Conservation (phyloP, 2,888 invertebrate species). For the Exocentrus adspersus region DNA sequence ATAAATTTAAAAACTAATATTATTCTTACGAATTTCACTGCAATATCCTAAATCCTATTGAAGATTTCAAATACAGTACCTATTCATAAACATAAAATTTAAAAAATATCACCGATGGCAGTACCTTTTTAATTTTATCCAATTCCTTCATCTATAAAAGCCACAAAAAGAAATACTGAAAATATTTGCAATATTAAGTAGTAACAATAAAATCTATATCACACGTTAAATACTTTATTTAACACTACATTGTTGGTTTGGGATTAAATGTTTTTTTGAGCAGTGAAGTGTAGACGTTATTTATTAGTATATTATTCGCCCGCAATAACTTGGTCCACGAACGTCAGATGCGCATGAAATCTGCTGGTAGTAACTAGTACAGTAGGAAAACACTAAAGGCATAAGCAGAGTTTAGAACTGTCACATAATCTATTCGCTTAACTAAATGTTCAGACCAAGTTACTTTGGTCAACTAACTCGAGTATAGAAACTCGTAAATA, state of each 20-base stretch:
- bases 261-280: conserved; percentile 12
- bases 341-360: too few species aligned
- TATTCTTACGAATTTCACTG: conserved; percentile 8
- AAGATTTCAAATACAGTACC: conserved; percentile 5
- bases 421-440: too few species aligned
- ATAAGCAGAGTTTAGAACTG: too few species aligned
- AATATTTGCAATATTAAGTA: conserved; percentile 15
- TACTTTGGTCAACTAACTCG: too few species aligned
- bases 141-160: conserved; percentile 28
- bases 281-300: too few species aligned
- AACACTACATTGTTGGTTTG: conserved; percentile 7
- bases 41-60: conserved; percentile 9
- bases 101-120: conserved; percentile 33
- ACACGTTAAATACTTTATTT: conserved; percentile 33
- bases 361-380: too few species aligned
- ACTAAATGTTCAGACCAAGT: too few species aligned
- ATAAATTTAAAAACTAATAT: conserved; percentile 6
- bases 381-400: background rate
- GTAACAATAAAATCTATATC: conserved; percentile 38
- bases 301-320: too few species aligned
- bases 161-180: conserved; percentile 19
- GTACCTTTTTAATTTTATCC: conserved; percentile 28
- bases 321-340: too few species aligned
- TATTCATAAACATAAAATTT: conserved; percentile 4
- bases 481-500: too few species aligned